phyloP scores from a whole-genome alignment of 2,113 vertebrate genomes.

The Thomomys bottae region DNA sequence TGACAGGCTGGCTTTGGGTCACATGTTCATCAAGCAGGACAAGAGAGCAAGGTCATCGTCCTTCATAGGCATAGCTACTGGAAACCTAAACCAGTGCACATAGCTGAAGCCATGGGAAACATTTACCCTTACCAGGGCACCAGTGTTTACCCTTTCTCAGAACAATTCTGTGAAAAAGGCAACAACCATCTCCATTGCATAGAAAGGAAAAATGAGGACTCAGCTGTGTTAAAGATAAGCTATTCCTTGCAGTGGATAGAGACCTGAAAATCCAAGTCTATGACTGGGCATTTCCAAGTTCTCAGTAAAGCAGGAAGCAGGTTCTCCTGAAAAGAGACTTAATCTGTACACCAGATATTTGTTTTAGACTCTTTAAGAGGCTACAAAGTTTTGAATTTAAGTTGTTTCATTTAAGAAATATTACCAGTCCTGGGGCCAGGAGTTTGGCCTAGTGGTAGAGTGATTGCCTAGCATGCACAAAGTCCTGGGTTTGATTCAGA shows the following conservation, averaged over 20 bases:
- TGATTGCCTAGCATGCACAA: too few species aligned
- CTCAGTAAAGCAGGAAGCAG: constrained; percentile 11
- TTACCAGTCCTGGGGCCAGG: not conserved
- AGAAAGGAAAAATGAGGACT: not conserved
- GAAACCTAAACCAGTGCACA: rapidly evolving
- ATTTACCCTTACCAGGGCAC: not conserved
- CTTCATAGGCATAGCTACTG: not conserved
- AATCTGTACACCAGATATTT: not conserved
- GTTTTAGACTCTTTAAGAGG: not conserved
- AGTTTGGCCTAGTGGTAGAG: too few species aligned
- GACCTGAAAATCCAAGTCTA: not conserved
- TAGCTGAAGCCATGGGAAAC: not conserved
- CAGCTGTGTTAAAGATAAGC: not conserved
- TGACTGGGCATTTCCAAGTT: not conserved
- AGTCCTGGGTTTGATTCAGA: too few species aligned
- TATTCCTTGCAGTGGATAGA: not conserved
- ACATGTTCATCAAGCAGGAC: not conserved
- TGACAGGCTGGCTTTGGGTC: not conserved
- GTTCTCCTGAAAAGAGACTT: not conserved
- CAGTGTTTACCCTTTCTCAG: not conserved
- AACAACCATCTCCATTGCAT: not conserved
- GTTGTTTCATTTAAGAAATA: not conserved
- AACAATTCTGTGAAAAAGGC: not conserved
- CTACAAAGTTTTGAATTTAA: constrained; percentile 10
- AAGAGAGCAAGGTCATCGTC: not conserved